A percentile compares a stretch with the other conserved stretches of the same genome.
Conservation (phyloP, 1,140 invertebrate genomes). For the Penaeus chinensis region DNA sequence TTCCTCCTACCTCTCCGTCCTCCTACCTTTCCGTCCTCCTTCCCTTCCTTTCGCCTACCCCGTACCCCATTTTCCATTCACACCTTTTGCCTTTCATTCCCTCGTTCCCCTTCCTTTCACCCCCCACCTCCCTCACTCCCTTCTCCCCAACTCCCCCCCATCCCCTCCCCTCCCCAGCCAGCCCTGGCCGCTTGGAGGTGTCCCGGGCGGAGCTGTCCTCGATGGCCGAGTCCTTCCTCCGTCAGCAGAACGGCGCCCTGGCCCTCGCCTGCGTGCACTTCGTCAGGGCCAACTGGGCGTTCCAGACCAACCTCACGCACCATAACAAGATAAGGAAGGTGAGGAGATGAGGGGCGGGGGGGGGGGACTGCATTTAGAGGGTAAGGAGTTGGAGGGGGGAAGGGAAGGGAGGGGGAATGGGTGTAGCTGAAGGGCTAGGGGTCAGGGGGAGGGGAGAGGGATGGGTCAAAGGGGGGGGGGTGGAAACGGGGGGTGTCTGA, state of each 20-base stretch:
- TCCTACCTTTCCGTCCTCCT: too few relatives aligned
- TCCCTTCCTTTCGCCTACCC: too few relatives aligned
- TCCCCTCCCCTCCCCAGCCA: not conserved
- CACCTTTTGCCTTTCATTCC: too few relatives aligned
- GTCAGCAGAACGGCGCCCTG: not conserved
- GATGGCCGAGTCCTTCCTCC: not conserved
- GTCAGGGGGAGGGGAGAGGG: too few relatives aligned
- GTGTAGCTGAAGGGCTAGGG: too few relatives aligned
- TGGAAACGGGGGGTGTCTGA: not conserved
- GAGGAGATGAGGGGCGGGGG: not conserved
- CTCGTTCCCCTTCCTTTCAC: too few relatives aligned
- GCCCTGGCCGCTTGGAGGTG: not conserved
- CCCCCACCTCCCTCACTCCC: too few relatives aligned
- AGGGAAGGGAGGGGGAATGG: too few relatives aligned
- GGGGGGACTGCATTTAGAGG: too few relatives aligned
- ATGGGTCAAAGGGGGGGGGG: not conserved
- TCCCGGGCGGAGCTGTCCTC: not conserved
- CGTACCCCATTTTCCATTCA: too few relatives aligned
- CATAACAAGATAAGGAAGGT: constrained; percentile 2
- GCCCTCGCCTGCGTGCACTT: not conserved
- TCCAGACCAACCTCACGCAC: constrained; percentile 13
- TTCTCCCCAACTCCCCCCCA: not conserved
- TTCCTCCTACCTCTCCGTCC: too few relatives aligned
- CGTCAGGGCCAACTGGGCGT: not conserved
- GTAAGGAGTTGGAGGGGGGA: not conserved